Conservation (phyloP, 1,140 invertebrate species). For the Cherax destructor region DNA sequence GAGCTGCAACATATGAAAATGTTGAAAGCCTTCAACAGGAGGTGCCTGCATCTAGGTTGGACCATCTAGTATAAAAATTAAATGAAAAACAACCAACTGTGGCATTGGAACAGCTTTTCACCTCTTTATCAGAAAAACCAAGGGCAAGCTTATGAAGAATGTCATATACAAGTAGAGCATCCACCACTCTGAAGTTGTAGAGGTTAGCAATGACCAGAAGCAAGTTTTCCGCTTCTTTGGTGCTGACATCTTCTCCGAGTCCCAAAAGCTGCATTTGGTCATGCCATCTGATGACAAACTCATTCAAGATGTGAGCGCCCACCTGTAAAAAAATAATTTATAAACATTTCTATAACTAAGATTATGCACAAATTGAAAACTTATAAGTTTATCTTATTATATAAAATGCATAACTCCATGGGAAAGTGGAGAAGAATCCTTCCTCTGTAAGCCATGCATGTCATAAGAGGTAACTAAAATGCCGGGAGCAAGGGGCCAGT, state of each 20-base stretch:
- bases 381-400: too few relatives aligned
- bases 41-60: too few relatives aligned
- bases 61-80: too few relatives aligned
- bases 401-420: too few relatives aligned
- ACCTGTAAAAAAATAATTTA: slow-evolving; percentile 30
- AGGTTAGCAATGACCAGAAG: slow-evolving; percentile 87
- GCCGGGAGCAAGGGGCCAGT: too few relatives aligned
- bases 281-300: slow-evolving; percentile 52
- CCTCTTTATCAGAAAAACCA: slow-evolving; percentile 86
- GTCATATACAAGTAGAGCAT: slow-evolving; percentile 84
- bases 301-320: slow-evolving; percentile 54
- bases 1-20: too few relatives aligned
- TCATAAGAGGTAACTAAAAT: too few relatives aligned
- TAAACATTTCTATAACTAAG: neutral
- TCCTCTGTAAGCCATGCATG: too few relatives aligned
- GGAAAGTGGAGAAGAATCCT: too few relatives aligned
- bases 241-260: slow-evolving; percentile 77
- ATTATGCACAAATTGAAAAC: too few relatives aligned
- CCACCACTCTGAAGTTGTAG: slow-evolving; percentile 93
- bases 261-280: slow-evolving; percentile 25
- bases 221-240: slow-evolving; percentile 92
- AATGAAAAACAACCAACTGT: neutral
- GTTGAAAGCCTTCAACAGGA: too few relatives aligned
- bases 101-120: slow-evolving; percentile 74
- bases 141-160: slow-evolving; percentile 82